Base-by-base conservation (phyloP, 2,797 vertebrate species). In the Karalla daura region DNA sequence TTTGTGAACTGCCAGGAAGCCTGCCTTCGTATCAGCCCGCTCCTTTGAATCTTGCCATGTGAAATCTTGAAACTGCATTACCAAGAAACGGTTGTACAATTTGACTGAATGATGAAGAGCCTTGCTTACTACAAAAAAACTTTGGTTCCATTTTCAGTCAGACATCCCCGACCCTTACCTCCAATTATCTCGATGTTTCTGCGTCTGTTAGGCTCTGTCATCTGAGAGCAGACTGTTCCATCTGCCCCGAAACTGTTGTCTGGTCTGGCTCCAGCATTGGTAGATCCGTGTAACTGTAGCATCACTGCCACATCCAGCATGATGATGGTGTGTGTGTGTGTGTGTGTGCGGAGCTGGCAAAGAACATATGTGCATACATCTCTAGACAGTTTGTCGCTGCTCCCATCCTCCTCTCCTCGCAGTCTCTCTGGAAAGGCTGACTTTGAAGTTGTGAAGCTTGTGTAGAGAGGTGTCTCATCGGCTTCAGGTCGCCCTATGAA, bases 151-250 rank as follows among this genome's bases (percentile, higher is more conserved):
- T 70, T 43, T 27, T 27, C 0, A 30, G 49, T 45, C 23, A 0
- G 15, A 46, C 13, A n/a, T 56, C 23, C 30, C 13, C 0, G 14
- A 32, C 51, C 51, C 63, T 68, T 25, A 50, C 51, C 46, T 72
- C 69, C 51, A 79, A 73, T 78, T 66, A 75, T 66, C 18, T 70
- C 35, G 18, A 6, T 28, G 46, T 64, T 54, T 63, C 21, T 44
- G 23, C 3, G 5, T 59, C 56, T 18, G 5, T 9, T 43, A 20
- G 36, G 23, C 1, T 9, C 55, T 60, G 76, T 78, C 74, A 35
- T 83, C 41, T 1, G 36, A 17, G 43, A 67, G 51, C 35, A 40
- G 39, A 40, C 24, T 12, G 9, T 17, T 32, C 20, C 33, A 27
- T 70, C 36, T 24, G n/a, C 24, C 2, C 5, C 6, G 0, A 55